These are phyloP conservation scores for Prunella strophiata DNA, from an alignment of 2,797 vertebrate genomes.

Conservation along the genomic window DNA sequence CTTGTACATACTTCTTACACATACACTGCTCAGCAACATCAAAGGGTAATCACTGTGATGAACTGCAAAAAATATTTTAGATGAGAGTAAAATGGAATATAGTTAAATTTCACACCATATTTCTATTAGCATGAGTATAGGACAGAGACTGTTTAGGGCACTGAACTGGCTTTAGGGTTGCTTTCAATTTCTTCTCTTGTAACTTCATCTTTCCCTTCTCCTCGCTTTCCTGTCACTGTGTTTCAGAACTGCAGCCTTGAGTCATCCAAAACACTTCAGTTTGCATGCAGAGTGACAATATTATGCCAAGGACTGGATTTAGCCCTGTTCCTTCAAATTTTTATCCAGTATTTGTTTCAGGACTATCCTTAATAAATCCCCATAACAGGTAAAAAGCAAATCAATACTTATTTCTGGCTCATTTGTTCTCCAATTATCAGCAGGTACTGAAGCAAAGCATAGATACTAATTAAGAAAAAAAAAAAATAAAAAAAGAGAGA, in stretches of 20 bases:
- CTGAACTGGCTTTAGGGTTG: not conserved
- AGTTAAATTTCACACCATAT: not conserved
- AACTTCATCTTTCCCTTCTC: not conserved
- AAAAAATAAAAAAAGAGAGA: no score
- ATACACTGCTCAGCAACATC: not conserved
- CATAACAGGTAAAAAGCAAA: not conserved
- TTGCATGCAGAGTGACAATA: not conserved
- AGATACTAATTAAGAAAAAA: accelerated
- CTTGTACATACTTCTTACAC: not conserved
- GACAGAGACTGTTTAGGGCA: not conserved
- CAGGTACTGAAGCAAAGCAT: not conserved
- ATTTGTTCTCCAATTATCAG: not conserved
- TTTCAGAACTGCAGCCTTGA: not conserved
- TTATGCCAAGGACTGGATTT: not conserved
- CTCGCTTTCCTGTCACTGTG: not conserved
- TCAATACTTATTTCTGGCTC: not conserved
- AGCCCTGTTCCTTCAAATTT: not conserved
- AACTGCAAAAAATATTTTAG: not conserved
- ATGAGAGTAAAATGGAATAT: not conserved
- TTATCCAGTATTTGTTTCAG: not conserved
- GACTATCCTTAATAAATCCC: not conserved
- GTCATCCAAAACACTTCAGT: not conserved
- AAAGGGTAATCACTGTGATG: slow-evolving; percentile 29
- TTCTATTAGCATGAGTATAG: not conserved
- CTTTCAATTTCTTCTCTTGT: not conserved